Conservation (phyloP, 2,888 invertebrate genomes). For the Cheilosia urbana region DNA sequence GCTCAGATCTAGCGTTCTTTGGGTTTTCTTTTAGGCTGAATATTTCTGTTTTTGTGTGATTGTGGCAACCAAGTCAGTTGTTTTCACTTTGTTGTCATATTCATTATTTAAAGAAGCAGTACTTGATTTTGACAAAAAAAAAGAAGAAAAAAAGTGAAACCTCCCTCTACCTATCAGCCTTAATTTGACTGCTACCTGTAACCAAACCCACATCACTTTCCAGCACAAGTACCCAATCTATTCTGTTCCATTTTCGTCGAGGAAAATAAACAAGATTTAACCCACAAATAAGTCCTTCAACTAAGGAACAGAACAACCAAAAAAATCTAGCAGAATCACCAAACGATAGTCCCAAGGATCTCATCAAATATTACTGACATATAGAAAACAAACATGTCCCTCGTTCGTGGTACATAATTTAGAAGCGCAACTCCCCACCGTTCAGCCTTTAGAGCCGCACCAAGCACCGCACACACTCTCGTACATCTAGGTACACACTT, state of each 20-base stretch:
- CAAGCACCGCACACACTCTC: not conserved
- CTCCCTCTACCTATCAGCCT: no score
- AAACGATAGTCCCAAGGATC: slow-evolving; percentile 38
- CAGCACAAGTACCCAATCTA: not conserved
- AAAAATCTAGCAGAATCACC: slow-evolving; percentile 35
- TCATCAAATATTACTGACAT: slow-evolving; percentile 58
- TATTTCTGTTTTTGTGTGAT: no score
- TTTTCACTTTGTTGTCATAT: no score
- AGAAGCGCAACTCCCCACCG: slow-evolving; percentile 23
- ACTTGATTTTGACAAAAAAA: no score
- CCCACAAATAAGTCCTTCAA: not conserved
- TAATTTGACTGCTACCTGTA: no score
- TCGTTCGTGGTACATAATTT: slow-evolving; percentile 52
- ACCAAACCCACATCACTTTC: no score
- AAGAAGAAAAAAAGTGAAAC: no score
- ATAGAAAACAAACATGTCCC: slow-evolving; percentile 59
- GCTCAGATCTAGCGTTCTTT: no score
- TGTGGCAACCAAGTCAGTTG: no score
- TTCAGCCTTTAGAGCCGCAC: slow-evolving; percentile 20
- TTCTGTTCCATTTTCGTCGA: not conserved
- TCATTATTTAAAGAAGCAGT: no score
- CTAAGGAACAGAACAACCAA: not conserved
- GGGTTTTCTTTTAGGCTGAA: no score
- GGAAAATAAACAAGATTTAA: slow-evolving; percentile 1
- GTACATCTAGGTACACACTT: slow-evolving; percentile 8